Conservation (phyloP, 2,888 invertebrate species). For the Oscheius sp. region DNA sequence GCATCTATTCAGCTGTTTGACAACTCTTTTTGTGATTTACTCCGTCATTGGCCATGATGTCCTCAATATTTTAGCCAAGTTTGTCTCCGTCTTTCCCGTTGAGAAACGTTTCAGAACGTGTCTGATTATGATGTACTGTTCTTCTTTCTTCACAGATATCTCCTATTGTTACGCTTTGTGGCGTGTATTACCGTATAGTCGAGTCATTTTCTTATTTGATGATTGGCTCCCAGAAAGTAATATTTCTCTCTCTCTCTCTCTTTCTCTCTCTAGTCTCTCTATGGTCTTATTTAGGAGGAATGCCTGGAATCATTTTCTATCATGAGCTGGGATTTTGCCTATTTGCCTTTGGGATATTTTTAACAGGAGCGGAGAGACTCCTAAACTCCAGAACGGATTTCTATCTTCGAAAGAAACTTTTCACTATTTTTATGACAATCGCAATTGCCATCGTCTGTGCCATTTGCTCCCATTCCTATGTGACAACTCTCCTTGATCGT, state of each 20-base stretch:
- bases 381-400: neutral
- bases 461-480: neutral
- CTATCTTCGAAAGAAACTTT: neutral
- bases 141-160: neutral
- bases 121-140: neutral
- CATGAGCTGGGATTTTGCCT: constrained; percentile 12
- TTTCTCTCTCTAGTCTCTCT: no score
- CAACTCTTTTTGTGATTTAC: neutral
- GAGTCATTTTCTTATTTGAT: no score
- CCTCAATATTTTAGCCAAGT: neutral
- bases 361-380: neutral
- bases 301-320: no score
- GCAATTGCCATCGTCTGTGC: neutral
- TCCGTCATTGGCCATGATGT: neutral
- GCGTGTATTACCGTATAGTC: no score
- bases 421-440: neutral
- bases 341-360: constrained; percentile 9
- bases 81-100: neutral
- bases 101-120: neutral
- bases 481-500: neutral
- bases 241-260: no score
- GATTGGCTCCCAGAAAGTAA: no score
- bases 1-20: neutral
- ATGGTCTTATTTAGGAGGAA: no score
- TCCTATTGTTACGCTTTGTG: neutral